Evolutionary conservation across 2,888 invertebrate species (phyloP).

Genomic region (Apodemia mormo): DNA sequence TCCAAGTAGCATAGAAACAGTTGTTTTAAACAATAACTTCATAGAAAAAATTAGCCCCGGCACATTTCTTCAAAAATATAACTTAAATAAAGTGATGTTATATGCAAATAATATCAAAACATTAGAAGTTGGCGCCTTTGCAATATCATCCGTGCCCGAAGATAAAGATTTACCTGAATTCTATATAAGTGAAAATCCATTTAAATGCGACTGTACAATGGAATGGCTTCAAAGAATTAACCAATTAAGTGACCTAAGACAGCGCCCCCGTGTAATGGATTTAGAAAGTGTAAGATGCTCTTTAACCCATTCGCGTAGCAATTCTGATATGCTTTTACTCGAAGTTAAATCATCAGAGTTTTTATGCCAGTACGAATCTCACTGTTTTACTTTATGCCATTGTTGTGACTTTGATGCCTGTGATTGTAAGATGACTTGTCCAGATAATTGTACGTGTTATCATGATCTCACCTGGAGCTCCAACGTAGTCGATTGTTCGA

Average conservation of each 20-base stretch:
- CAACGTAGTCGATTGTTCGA: conserved; percentile 92
- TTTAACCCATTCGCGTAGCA: conserved; percentile 85
- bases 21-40: conserved; percentile 88
- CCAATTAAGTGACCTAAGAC: conserved; percentile 86
- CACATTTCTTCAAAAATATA: conserved; percentile 86
- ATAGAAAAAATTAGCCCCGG: conserved; percentile 86
- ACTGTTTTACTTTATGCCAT: conserved; percentile 92
- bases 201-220: conserved; percentile 93
- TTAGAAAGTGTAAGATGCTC: conserved; percentile 89
- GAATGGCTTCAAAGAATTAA: conserved; percentile 92
- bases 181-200: conserved; percentile 91
- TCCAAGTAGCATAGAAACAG: conserved; percentile 87
- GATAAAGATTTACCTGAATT: conserved; percentile 88
- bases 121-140: conserved; percentile 87
- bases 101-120: conserved; percentile 88
- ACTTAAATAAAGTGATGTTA: conserved; percentile 88
- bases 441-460: conserved; percentile 92
- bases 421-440: conserved; percentile 95
- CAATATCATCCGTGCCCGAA: conserved; percentile 84
- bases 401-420: conserved; percentile 95
- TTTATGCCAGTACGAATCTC: conserved; percentile 90
- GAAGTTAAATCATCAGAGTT: conserved; percentile 89
- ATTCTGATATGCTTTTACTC: conserved; percentile 83
- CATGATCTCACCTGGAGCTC: conserved; percentile 93
- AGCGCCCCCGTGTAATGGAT: conserved; percentile 90